Conservation (phyloP, 2,113 vertebrate species). For the Nerophis ophidion region DNA sequence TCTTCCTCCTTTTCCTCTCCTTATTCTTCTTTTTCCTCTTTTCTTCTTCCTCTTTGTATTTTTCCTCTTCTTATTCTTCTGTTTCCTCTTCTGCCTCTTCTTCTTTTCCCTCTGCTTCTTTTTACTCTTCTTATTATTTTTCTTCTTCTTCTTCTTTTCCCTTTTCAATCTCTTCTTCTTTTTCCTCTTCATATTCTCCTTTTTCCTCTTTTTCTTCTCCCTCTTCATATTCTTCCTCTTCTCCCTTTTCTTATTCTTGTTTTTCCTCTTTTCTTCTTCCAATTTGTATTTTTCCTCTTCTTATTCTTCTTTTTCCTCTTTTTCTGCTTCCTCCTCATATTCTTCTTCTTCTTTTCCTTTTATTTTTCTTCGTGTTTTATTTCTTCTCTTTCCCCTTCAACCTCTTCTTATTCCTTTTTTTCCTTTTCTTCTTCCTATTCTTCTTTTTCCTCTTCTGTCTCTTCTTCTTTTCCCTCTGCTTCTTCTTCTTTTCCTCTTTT, state of each 20-base stretch:
- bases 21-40: background rate
- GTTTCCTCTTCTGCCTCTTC: background rate
- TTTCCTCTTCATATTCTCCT: too few species aligned
- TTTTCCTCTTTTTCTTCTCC: too few species aligned
- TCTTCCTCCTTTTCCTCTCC: background rate
- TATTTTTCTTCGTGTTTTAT: too few species aligned
- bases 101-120: background rate
- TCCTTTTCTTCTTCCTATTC: too few species aligned
- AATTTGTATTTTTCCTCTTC: too few species aligned
- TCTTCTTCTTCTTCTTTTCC: background rate
- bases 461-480: background rate
- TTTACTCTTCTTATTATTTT: background rate
- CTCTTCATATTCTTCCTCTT: background rate
- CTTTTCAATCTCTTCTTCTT: too few species aligned
- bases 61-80: background rate
- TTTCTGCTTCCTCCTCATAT: background rate
- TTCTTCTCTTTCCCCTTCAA: too few species aligned
- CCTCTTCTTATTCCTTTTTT: too few species aligned
- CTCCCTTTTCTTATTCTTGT: background rate
- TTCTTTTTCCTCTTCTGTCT: background rate
- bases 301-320: too few species aligned
- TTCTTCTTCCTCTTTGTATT: background rate
- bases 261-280: too few species aligned
- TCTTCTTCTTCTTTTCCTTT: background rate
- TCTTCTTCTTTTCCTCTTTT: background rate